Evolutionary conservation across 2,113 vertebrate genomes (phyloP).

Genomic region (Zosterops lateralis): DNA sequence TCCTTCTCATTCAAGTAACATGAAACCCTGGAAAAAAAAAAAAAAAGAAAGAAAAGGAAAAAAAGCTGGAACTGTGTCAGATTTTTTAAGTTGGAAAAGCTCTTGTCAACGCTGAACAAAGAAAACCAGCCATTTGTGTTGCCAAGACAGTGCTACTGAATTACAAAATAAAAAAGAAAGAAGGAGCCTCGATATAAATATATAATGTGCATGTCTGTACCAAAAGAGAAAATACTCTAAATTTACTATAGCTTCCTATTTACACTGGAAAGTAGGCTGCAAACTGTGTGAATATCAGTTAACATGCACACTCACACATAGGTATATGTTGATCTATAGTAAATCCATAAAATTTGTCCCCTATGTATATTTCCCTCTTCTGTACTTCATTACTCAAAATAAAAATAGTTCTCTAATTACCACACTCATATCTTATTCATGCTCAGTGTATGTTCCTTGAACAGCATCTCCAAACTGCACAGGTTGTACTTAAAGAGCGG

Average conservation of each 20-base stretch:
- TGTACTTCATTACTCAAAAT: background rate
- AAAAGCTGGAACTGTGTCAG: constrained; percentile 42
- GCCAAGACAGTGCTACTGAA: constrained; percentile 57
- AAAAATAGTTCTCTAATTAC: background rate
- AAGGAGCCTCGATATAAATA: background rate
- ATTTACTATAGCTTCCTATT: background rate
- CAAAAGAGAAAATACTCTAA: background rate
- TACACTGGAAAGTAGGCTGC: background rate
- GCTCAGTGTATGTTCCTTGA: background rate
- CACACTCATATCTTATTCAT: background rate
- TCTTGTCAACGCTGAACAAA: constrained; percentile 56
- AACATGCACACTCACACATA: background rate
- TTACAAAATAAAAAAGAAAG: background rate
- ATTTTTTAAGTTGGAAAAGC: constrained; percentile 62
- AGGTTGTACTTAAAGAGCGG: background rate
- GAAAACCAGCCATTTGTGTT: constrained; percentile 41
- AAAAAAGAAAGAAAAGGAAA: background rate
- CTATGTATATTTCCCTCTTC: background rate
- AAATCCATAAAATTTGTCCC: background rate
- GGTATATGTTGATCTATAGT: background rate
- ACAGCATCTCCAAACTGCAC: background rate
- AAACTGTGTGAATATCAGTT: background rate
- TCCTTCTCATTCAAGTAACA: constrained; percentile 66
- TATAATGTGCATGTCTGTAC: background rate
- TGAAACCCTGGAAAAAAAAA: constrained; percentile 43